Evolutionary conservation across 2,113 vertebrate species (phyloP), one percentile per base, ranked within the genome.

Genomic region (Xenopus laevis): DNA sequence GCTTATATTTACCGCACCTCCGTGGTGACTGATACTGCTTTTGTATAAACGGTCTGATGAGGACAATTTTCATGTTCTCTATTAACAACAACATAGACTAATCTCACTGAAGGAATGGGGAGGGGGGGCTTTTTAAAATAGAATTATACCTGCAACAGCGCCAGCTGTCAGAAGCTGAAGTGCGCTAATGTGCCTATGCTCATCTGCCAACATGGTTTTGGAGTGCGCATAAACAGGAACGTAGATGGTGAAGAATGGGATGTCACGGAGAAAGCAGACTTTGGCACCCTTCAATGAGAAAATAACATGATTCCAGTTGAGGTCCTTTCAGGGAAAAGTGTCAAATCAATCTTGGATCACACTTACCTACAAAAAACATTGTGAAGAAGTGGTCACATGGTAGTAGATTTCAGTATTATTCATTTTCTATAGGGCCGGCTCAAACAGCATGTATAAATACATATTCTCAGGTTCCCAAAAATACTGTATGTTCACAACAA

Each of bases 201-300:
- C 97, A 82, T 99, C 96, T 40, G 95, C 89, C 23, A 98, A 55
- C n/a, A 80, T 53, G 27, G 92, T 11, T 86, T 99, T 99, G 80
- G 85, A 91, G 74, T 99, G 97, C 79, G 97, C 97, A 67, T 99
- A 99, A 72, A 93, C 95, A 0, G 97, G 97, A 86, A 99, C 98
- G 87, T 98, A 99, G 86, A 99, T 99, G 63, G 95, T 97, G 50
- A 97, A 99, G 92, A 99, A 99, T 77, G 97, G 97, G 91, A 99
- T 98, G 90, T 99, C 97, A 84, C 97, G 92, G 83, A 99, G 91
- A 88, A 98, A 99, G 86, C 97, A 99, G 0, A 97, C 97, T 93
- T 99, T 98, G 82, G 97, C 96, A 85, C 97, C 97, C 97, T 98
- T 83, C 84, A 81, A 85, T 62, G 68, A 80, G 53, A 76, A 63